phyloP scores from a whole-genome alignment of 2,113 vertebrate genomes.

The Oncorhynchus kisutch region DNA sequence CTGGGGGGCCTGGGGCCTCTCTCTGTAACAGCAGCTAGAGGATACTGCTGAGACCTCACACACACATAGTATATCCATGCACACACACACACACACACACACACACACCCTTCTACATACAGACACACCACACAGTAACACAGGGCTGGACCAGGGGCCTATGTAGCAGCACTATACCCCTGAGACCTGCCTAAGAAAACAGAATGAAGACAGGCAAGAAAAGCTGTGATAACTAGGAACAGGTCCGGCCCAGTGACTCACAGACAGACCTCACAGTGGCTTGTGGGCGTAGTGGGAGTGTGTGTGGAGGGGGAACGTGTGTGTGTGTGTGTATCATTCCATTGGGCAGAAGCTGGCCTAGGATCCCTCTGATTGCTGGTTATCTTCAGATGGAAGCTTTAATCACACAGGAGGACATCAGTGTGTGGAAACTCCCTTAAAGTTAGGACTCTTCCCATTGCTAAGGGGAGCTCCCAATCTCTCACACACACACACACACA shows the following conservation, averaged over 20 bases:
- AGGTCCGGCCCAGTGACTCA: slow-evolving; percentile 23
- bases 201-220: slow-evolving; percentile 14
- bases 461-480: too few species aligned
- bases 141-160: not conserved
- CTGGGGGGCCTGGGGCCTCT: too few species aligned
- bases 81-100: too few species aligned
- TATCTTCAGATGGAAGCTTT: slow-evolving; percentile 20
- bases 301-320: not conserved
- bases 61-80: too few species aligned
- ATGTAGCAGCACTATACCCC: not conserved
- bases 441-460: too few species aligned
- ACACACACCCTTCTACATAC: too few species aligned
- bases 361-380: slow-evolving; percentile 32
- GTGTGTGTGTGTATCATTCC: slow-evolving; percentile 14
- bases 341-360: not conserved
- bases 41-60: too few species aligned
- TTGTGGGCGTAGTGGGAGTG: slow-evolving; percentile 2
- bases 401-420: slow-evolving; percentile 26
- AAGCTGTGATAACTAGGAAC: slow-evolving; percentile 35
- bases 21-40: too few species aligned
- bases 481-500: too few species aligned
- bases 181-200: slow-evolving; percentile 22
- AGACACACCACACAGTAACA: too few species aligned
- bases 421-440: slow-evolving; percentile 28
- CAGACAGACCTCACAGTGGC: not conserved